phyloP scores from a whole-genome alignment of 2,113 vertebrate species.

The Neogale vison region DNA sequence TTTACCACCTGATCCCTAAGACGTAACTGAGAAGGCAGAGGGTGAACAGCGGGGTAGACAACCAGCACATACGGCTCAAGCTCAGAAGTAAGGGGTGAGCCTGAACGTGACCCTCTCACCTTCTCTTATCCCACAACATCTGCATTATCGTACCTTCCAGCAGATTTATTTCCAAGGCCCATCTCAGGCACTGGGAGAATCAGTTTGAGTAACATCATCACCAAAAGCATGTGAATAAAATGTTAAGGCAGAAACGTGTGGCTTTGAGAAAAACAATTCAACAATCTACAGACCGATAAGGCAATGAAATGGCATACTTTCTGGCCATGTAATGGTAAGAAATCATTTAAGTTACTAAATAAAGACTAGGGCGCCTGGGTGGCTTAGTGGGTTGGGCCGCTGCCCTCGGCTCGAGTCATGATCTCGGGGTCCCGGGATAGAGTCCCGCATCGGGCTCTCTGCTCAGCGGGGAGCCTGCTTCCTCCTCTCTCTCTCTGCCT shows the following conservation, averaged over 20 bases:
- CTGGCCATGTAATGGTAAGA: not conserved
- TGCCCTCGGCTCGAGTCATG: too few relatives aligned
- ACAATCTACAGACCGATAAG: not conserved
- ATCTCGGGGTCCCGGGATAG: too few relatives aligned
- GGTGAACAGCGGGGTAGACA: not conserved
- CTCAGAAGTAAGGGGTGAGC: not conserved
- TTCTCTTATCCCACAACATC: not conserved
- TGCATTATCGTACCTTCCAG: not conserved
- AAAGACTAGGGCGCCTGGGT: too few relatives aligned
- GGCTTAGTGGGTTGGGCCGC: too few relatives aligned
- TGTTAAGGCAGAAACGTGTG: not conserved
- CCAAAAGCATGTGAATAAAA: not conserved
- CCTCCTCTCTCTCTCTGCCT: too few relatives aligned
- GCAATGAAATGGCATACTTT: not conserved
- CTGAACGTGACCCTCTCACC: not conserved
- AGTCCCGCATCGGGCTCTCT: too few relatives aligned
- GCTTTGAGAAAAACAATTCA: not conserved
- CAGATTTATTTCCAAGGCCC: not conserved
- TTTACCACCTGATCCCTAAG: not conserved
- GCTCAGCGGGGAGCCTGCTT: too few relatives aligned
- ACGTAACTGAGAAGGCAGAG: not conserved
- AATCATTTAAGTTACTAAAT: not conserved
- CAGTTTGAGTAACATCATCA: not conserved
- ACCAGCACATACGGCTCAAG: not conserved
- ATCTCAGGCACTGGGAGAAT: rapidly evolving